phyloP scores from a whole-genome alignment of 92 coral and sea anemone genomes.

The Galaxea fascicularis region DNA sequence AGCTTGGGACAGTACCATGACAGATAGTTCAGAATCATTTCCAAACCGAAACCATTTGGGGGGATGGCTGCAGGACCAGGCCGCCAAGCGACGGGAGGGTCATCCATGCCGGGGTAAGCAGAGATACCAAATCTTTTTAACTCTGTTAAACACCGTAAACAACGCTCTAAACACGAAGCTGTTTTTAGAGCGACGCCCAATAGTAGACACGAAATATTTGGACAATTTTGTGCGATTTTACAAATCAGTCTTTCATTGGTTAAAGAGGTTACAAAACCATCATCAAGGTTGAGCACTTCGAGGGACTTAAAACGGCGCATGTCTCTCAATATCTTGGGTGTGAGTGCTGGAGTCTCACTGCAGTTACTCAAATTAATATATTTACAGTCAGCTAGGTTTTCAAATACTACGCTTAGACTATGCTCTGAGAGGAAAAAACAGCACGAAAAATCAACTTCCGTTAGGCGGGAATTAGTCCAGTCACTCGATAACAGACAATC shows the following conservation, averaged over 20 bases:
- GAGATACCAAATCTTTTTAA: slow-evolving; percentile 74
- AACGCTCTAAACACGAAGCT: slow-evolving; percentile 60
- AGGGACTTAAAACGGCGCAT: slow-evolving; percentile 51
- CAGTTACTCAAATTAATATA: slow-evolving; percentile 68
- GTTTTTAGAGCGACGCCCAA: slow-evolving; percentile 57
- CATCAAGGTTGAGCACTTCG: slow-evolving; percentile 60
- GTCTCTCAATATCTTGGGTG: slow-evolving; percentile 38
- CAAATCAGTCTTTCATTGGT: slow-evolving; percentile 60
- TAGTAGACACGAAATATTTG: slow-evolving; percentile 50
- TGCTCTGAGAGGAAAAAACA: slow-evolving; percentile 59
- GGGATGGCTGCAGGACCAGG: slow-evolving; percentile 27
- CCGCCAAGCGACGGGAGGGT: not conserved
- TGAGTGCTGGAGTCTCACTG: slow-evolving; percentile 48
- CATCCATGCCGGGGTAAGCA: slow-evolving; percentile 46
- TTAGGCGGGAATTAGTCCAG: slow-evolving; percentile 51
- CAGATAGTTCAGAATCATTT: slow-evolving; percentile 61
- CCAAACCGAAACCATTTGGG: slow-evolving; percentile 68
- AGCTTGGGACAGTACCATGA: slow-evolving; percentile 68
- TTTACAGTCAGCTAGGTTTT: slow-evolving; percentile 39
- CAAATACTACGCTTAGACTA: slow-evolving; percentile 47
- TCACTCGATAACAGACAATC: slow-evolving; percentile 50
- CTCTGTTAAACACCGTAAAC: slow-evolving; percentile 63
- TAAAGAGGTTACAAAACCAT: slow-evolving; percentile 40
- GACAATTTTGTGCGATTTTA: slow-evolving; percentile 45
- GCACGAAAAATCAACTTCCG: slow-evolving; percentile 69